Base-by-base conservation (phyloP, 2,888 invertebrate species). In the Napeogenes sylphis region DNA sequence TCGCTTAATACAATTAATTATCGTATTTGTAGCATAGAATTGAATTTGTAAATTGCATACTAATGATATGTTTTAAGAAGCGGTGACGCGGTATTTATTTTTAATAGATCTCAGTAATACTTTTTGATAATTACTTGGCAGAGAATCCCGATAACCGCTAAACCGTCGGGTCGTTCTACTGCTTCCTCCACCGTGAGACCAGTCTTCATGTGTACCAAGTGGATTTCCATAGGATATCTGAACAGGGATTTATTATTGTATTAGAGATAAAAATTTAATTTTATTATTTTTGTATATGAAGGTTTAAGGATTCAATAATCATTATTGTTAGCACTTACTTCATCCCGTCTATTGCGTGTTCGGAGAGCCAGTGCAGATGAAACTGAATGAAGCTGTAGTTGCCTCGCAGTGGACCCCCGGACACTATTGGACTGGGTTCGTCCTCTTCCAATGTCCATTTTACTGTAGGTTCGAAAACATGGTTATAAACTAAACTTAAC, bases 321-420 rank as follows among this genome's bases (percentile, higher is more conserved):
- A 4, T 3, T 10, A 10, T 6, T 30, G 5, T 51, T 51, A 8
- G 21, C 10, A 60, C 64, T 65, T 21, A 92, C 92, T 91, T 91
- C 76, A 90, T 87, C 10, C 92, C 93, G 66, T 96, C 92, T 14
- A 97, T 90, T 0, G 93, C 94, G 79, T 97, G 97, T 78, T 97
- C 97, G 0, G 96, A 95, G 59, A 94, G 92, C 96, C 96, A 97
- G 80, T 97, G 97, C 71, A 96, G 93, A 75, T 97, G 97, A 69
- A 96, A 91, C 83, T 96, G 95, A 59, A 94, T 91, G 68, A 96
- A 91, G 46, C 91, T 83, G 81, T 93, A 96, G 65, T 91, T 91
- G 0, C 91, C 92, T 2, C 88, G 79, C 14, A 94, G 81, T 0
- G 92, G 93, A 2, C 94, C 95, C 0, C 94, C 95, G 2, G 86